Conservation (phyloP, 2,888 invertebrate genomes). For the Prionchulus punctatus region DNA sequence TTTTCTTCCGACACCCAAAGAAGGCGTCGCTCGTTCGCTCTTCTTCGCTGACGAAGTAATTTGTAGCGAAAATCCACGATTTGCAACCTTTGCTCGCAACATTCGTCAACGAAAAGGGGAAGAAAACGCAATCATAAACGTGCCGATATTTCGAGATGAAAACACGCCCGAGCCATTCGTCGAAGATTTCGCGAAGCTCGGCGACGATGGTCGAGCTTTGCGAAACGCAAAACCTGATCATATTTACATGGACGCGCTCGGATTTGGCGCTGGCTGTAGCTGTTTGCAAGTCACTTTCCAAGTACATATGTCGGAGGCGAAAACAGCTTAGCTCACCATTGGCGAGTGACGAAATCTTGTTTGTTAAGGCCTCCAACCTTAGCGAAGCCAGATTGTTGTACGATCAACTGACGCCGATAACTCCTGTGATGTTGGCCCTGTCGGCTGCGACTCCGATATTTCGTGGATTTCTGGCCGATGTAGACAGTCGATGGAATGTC, state of each 20-base stretch:
- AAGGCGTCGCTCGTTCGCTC: background rate
- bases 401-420: conserved; percentile 80
- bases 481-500: conserved; percentile 89
- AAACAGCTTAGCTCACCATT: background rate
- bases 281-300: conserved; percentile 66
- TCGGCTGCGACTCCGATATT: conserved; percentile 86
- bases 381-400: conserved; percentile 78
- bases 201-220: background rate
- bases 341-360: background rate
- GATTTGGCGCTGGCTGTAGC: conserved; percentile 94
- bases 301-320: background rate
- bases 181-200: conserved; percentile 1
- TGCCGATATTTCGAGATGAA: conserved; percentile 8
- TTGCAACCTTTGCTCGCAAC: conserved; percentile 2
- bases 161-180: conserved; percentile 5
- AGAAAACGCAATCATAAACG: conserved; percentile 3
- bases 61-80: background rate
- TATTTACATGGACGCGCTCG: conserved; percentile 75
- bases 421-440: conserved; percentile 87
- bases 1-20: background rate
- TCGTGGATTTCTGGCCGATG: conserved; percentile 74
- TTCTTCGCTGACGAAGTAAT: conserved; percentile 11
- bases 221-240: background rate
- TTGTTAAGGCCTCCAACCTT: conserved; percentile 82
- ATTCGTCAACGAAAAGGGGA: conserved; percentile 4